These are phyloP conservation scores for Sanderia malayensis DNA, from an alignment of 30 jellyfish, hydroid and myxozoan species.

Conservation along the genomic window DNA sequence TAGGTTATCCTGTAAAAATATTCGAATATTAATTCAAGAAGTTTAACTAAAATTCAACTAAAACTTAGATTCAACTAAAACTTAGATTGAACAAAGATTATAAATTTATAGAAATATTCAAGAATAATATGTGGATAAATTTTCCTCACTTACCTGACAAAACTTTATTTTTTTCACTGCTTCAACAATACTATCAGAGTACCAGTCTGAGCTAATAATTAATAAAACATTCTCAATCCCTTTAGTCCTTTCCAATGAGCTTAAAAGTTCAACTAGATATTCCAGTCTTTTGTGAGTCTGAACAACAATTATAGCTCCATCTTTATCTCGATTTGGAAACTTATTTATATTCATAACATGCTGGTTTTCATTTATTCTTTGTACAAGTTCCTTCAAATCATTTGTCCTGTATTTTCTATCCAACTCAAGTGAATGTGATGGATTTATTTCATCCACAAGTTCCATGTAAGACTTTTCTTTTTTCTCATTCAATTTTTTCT, in stretches of 20 bases:
- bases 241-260: constrained; percentile 71
- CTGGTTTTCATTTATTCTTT: constrained; percentile 61
- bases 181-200: constrained; percentile 71
- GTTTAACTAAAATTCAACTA: too few relatives aligned
- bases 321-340: constrained; percentile 53
- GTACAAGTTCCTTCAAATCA: constrained; percentile 51
- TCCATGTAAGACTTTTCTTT: too few relatives aligned
- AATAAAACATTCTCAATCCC: constrained; percentile 70
- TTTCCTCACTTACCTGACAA: constrained; percentile 90
- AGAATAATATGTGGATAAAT: too few relatives aligned
- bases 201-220: constrained; percentile 83
- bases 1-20: too few relatives aligned
- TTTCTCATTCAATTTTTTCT: too few relatives aligned
- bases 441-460: constrained; percentile 34
- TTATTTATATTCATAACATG: constrained; percentile 44
- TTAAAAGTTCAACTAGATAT: constrained; percentile 66
- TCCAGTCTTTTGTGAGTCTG: constrained; percentile 93
- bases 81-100: too few relatives aligned
- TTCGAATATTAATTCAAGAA: neutral
- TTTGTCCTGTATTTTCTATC: constrained; percentile 47
- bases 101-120: too few relatives aligned
- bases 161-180: constrained; percentile 72
- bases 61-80: too few relatives aligned
- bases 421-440: constrained; percentile 32
- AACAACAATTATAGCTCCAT: constrained; percentile 74